Base-by-base conservation (phyloP, 2,888 invertebrate species). In the Microplitis deprimator region DNA sequence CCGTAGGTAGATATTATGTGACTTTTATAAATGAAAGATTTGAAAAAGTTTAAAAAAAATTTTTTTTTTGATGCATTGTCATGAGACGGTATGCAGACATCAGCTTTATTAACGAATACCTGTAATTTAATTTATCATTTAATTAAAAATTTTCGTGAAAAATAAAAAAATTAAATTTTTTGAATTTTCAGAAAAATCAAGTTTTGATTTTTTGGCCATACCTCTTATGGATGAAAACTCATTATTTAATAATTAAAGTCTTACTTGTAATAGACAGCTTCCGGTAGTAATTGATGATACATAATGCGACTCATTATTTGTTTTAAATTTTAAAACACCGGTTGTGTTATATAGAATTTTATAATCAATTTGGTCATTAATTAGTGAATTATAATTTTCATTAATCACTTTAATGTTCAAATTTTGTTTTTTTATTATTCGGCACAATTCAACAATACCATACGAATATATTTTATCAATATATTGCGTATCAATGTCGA, bases 381-480 rank as follows among this genome's bases (percentile, higher is more conserved):
- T 8, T 13, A 13, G 6, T 50, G 3, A 13, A 50, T 10, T 20
- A 20, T 20, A 1, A 2, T 20, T 20, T 10, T 50, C 50, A 50
- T 10, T 13, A 50, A 50, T 1, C 8, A 50, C 10, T 7, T 0
- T 10, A 10, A 50, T 13, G 3, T 50, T 50, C 50, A 50, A 50
- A 50, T 13, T 4, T 50, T 50, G 3, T 50, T 4, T 1, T 2
- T 5, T 50, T 0, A 0, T 1, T 0, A 50, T 8, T 50, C 6
- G 6, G 13, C 29, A 39, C 8, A 40, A 13, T 68, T 39, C 7
- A 68, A n/a, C 38, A 39, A 68, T 40, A 6, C 16, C 73, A 71
- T 76, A 50, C 59, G 70, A 78, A 75, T 79, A 62, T 40, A 73
- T 70, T 72, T 77, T 79, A 76, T 79, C 76, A 82, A 82, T 60